These are phyloP conservation scores for Thaumetopoea pityocampa DNA, from an alignment of 1,140 invertebrate genomes.

Conservation along the genomic window DNA sequence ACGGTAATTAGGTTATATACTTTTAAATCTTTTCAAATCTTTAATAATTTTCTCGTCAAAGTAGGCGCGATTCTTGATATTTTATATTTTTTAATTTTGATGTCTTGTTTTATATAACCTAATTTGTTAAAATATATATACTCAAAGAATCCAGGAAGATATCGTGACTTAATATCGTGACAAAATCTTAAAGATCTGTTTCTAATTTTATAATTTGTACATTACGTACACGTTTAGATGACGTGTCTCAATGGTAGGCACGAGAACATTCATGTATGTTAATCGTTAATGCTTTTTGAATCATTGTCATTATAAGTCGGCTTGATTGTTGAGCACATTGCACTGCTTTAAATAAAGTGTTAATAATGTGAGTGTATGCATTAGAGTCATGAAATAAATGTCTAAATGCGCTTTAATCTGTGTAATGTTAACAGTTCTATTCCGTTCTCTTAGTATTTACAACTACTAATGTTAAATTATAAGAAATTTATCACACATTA, in stretches of 20 bases:
- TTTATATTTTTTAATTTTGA: too few species aligned
- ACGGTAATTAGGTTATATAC: too few species aligned
- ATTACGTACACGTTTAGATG: too few species aligned
- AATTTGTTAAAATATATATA: too few species aligned
- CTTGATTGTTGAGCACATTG: slow-evolving; percentile 36
- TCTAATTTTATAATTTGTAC: too few species aligned
- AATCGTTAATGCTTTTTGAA: slow-evolving; percentile 14
- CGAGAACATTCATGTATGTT: slow-evolving; percentile 2
- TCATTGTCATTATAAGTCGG: slow-evolving; percentile 19
- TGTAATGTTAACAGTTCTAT: slow-evolving; percentile 30
- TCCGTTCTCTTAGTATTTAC: slow-evolving; percentile 24
- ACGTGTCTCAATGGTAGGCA: not conserved
- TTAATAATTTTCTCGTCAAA: too few species aligned
- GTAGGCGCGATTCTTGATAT: too few species aligned
- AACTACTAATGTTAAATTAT: slow-evolving; percentile 12
- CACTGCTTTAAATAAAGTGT: slow-evolving; percentile 32
- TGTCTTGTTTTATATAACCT: too few species aligned
- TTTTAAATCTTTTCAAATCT: too few species aligned
- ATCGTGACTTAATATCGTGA: too few species aligned
- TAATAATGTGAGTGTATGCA: slow-evolving; percentile 34
- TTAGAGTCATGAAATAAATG: slow-evolving; percentile 29
- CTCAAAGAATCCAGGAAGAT: too few species aligned
- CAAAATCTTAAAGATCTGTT: too few species aligned
- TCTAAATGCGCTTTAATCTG: slow-evolving; percentile 43
- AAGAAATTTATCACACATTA: slow-evolving; percentile 19